Evolutionary conservation across 1,140 invertebrate species (phyloP).

Genomic region (Drosophila nigromelanica): DNA sequence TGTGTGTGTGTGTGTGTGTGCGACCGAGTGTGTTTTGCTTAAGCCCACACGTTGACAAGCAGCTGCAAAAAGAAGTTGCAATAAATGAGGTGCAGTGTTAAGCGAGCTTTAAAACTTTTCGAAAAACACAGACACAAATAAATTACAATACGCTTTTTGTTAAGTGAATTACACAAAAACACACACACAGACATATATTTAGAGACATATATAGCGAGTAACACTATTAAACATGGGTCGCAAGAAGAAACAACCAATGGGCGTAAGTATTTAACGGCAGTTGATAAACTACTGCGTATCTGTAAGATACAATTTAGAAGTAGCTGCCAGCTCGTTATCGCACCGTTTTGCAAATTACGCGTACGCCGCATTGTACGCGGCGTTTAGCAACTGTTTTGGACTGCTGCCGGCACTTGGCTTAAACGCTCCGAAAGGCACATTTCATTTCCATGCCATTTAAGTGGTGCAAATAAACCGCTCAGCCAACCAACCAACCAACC

Average conservation of each 20-base stretch:
- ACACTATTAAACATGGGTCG: slow-evolving; percentile 58
- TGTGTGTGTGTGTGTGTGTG: slow-evolving; percentile 12
- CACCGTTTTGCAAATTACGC: slow-evolving; percentile 16
- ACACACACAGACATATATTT: slow-evolving; percentile 11
- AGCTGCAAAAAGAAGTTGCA: slow-evolving; percentile 48
- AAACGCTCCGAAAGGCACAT: slow-evolving; percentile 54
- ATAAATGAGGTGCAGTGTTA: slow-evolving; percentile 59
- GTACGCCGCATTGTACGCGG: slow-evolving; percentile 30
- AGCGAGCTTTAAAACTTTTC: slow-evolving; percentile 48
- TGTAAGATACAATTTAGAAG: slow-evolving; percentile 18
- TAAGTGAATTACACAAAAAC: slow-evolving; percentile 53
- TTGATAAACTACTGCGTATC: slow-evolving; percentile 26
- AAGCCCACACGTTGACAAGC: slow-evolving; percentile 58
- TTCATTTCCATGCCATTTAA: slow-evolving; percentile 64
- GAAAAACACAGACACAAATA: slow-evolving; percentile 25
- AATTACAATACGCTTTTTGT: slow-evolving; percentile 60
- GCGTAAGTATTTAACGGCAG: slow-evolving; percentile 61
- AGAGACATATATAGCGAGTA: neutral
- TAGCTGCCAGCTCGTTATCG: slow-evolving; percentile 23
- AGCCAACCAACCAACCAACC: slow-evolving; percentile 36
- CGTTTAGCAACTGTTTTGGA: slow-evolving; percentile 5
- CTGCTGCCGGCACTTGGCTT: slow-evolving; percentile 33
- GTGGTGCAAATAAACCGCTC: slow-evolving; percentile 35
- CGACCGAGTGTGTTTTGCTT: slow-evolving; percentile 24
- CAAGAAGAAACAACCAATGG: slow-evolving; percentile 66